These are phyloP conservation scores for Apis laboriosa DNA, from an alignment of 1,140 invertebrate genomes.

Conservation along the genomic window DNA sequence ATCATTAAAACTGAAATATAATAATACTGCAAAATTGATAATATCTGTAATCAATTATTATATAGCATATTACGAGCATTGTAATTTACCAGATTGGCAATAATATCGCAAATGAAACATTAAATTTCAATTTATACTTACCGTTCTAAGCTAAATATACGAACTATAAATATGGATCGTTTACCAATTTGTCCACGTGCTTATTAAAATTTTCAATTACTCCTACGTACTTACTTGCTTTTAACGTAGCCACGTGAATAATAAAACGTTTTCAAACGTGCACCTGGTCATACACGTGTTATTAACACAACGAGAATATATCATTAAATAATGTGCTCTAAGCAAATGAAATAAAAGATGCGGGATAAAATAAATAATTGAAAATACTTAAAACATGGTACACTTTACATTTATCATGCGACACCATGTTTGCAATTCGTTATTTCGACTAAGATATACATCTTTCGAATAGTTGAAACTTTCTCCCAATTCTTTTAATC, in stretches of 20 bases:
- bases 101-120: not conserved
- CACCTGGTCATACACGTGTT: not conserved
- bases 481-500: constrained; percentile 1
- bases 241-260: not conserved
- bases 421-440: constrained; percentile 2
- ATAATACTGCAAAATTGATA: not conserved
- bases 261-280: not conserved
- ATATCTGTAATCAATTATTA: too few relatives aligned
- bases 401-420: constrained; percentile 37
- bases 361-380: not conserved
- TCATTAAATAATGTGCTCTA: constrained; percentile 9
- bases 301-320: not conserved
- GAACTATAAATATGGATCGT: not conserved
- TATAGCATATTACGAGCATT: too few relatives aligned
- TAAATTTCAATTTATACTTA: not conserved
- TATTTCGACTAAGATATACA: not conserved
- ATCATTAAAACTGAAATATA: not conserved
- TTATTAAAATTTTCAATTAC: constrained; percentile 4
- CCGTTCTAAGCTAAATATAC: not conserved
- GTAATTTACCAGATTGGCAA: not conserved
- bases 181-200: not conserved
- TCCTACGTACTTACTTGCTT: constrained; percentile 26
- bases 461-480: not conserved
- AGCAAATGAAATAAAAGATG: constrained; percentile 16
- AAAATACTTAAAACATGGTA: constrained; percentile 1